These are phyloP conservation scores for Platycheirus rosarum DNA, from an alignment of 2,888 invertebrate species.

Conservation along the genomic window DNA sequence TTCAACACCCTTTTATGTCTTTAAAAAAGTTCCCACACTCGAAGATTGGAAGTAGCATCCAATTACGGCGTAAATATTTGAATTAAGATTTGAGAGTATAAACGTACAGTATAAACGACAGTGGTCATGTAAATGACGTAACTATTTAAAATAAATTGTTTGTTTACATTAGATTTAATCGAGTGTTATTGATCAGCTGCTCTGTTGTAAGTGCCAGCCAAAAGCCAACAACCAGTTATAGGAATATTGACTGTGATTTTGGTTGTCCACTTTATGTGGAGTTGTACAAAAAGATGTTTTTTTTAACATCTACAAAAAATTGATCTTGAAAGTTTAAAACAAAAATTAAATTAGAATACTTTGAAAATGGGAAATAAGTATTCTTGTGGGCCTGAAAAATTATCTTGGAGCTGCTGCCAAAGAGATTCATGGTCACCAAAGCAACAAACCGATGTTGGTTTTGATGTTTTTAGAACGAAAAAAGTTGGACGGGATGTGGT, in stretches of 20 bases:
- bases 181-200: slow-evolving; percentile 56
- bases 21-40: too few species aligned
- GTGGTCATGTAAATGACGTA: slow-evolving; percentile 60
- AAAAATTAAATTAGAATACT: too few species aligned
- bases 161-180: slow-evolving; percentile 51
- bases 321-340: too few species aligned
- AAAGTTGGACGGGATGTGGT: slow-evolving; percentile 39
- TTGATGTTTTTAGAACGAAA: slow-evolving; percentile 24
- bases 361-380: slow-evolving; percentile 57
- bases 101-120: too few species aligned
- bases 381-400: slow-evolving; percentile 27
- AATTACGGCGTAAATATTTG: too few species aligned
- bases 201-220: neutral
- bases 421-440: slow-evolving; percentile 57
- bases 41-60: too few species aligned
- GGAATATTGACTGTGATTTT: neutral
- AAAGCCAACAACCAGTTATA: slow-evolving; percentile 45
- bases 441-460: slow-evolving; percentile 25
- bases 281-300: too few species aligned
- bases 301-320: too few species aligned
- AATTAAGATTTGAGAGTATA: too few species aligned
- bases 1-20: too few species aligned
- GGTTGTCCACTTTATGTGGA: neutral
- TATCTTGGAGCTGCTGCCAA: slow-evolving; percentile 34
- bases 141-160: slow-evolving; percentile 49